Evolutionary conservation across 1,140 invertebrate species (phyloP).

Genomic region (Hylaeus volcanicus): DNA sequence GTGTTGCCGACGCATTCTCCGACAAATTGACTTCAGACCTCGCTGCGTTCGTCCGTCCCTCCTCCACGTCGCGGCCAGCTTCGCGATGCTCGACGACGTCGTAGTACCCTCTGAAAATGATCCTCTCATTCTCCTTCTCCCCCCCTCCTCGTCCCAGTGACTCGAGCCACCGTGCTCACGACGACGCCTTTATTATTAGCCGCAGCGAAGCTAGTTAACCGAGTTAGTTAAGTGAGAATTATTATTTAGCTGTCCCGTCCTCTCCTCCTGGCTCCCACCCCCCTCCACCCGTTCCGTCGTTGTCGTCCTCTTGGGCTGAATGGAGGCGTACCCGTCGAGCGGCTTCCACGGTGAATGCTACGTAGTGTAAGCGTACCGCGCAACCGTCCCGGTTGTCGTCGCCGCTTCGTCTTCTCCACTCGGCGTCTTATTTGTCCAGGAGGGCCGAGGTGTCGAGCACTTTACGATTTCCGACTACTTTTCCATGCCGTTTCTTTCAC

Average conservation of each 20-base stretch:
- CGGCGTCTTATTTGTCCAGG: constrained; percentile 78
- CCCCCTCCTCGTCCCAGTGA: background rate
- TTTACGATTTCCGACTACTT: constrained; percentile 79
- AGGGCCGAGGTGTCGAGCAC: constrained; percentile 76
- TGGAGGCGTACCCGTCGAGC: constrained; percentile 37
- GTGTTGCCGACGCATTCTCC: constrained; percentile 79
- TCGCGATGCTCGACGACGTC: constrained; percentile 16
- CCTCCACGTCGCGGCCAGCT: constrained; percentile 5
- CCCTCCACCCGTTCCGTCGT: constrained; percentile 42
- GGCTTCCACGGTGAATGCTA: constrained; percentile 32
- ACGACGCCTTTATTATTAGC: constrained; percentile 80
- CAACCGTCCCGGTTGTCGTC: constrained; percentile 43
- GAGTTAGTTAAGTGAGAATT: constrained; percentile 80
- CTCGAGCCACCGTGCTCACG: constrained; percentile 47
- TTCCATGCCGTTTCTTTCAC: constrained; percentile 63
- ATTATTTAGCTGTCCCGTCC: constrained; percentile 75
- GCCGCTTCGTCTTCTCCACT: constrained; percentile 54
- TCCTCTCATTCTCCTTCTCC: constrained; percentile 30
- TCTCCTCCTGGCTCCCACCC: background rate
- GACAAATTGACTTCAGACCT: constrained; percentile 81
- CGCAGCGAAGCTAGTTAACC: constrained; percentile 77
- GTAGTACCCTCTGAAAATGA: constrained; percentile 59
- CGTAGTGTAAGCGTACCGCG: constrained; percentile 16
- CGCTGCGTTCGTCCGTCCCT: constrained; percentile 59
- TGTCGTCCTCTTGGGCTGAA: constrained; percentile 55